Evolutionary conservation across 2,797 vertebrate species (phyloP).

Genomic region (Tragopan temminckii): DNA sequence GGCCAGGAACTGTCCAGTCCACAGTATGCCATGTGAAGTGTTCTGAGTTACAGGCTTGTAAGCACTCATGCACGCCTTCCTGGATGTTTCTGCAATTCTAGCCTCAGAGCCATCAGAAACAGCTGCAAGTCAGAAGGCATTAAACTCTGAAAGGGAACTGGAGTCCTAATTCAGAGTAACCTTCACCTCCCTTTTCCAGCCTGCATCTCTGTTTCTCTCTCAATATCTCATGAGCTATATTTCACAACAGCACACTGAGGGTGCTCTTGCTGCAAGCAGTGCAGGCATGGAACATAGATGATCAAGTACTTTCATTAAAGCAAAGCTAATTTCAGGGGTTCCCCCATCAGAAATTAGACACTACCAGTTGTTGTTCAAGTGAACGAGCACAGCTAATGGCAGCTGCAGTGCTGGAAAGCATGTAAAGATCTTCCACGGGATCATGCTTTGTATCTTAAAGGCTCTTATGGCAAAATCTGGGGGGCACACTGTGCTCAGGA

Average conservation of each 20-base stretch:
- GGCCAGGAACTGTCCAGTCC: neutral
- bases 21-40: neutral
- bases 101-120: neutral
- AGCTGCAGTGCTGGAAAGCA: neutral
- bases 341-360: neutral
- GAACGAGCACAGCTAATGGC: neutral
- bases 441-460: neutral
- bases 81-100: neutral
- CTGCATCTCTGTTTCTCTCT: neutral
- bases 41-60: neutral
- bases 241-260: fast-evolving
- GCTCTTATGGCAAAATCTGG: neutral
- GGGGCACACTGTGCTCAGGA: neutral
- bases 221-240: fast-evolving
- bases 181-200: neutral
- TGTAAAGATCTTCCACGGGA: neutral
- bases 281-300: fast-evolving
- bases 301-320: neutral
- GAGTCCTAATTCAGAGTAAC: neutral
- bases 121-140: neutral
- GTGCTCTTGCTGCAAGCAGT: neutral
- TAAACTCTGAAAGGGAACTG: neutral
- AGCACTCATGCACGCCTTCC: neutral
- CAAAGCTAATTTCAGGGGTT: neutral
- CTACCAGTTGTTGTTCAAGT: neutral